Evolutionary conservation across 2,888 invertebrate genomes (phyloP).

Genomic region (Lomographa bimaculata): DNA sequence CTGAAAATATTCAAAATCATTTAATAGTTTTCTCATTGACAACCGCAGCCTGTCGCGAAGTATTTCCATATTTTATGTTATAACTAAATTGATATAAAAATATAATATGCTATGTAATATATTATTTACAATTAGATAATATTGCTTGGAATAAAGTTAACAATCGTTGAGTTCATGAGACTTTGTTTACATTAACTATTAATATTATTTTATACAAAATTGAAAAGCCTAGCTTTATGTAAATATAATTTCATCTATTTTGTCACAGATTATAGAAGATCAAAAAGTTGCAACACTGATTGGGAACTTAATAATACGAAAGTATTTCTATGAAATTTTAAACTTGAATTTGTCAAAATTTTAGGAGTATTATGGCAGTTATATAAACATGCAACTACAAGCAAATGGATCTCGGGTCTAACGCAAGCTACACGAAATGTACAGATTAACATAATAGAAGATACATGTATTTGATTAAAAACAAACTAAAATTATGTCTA

Average conservation of each 20-base stretch:
- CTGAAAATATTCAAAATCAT: constrained; percentile 50
- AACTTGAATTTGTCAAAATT: no score
- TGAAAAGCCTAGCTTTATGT: constrained; percentile 11
- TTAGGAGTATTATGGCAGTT: no score
- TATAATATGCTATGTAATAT: constrained; percentile 27
- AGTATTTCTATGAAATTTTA: neutral
- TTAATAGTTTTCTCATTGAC: constrained; percentile 40
- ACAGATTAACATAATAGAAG: no score
- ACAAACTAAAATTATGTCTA: no score
- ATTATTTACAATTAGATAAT: constrained; percentile 25
- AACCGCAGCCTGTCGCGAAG: constrained; percentile 26
- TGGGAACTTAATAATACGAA: neutral
- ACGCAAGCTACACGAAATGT: no score
- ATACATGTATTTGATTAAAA: no score
- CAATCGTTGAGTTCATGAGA: constrained; percentile 33
- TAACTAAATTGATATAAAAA: constrained; percentile 34
- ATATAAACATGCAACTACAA: no score
- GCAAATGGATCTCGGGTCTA: no score
- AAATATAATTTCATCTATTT: constrained; percentile 22
- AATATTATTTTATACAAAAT: constrained; percentile 10
- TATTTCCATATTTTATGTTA: constrained; percentile 23
- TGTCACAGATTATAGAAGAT: constrained; percentile 3
- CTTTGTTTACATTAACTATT: constrained; percentile 9
- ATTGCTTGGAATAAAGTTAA: constrained; percentile 14
- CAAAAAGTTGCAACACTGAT: neutral